phyloP scores from a whole-genome alignment of 2,113 vertebrate genomes.

The Stegastes partitus region DNA sequence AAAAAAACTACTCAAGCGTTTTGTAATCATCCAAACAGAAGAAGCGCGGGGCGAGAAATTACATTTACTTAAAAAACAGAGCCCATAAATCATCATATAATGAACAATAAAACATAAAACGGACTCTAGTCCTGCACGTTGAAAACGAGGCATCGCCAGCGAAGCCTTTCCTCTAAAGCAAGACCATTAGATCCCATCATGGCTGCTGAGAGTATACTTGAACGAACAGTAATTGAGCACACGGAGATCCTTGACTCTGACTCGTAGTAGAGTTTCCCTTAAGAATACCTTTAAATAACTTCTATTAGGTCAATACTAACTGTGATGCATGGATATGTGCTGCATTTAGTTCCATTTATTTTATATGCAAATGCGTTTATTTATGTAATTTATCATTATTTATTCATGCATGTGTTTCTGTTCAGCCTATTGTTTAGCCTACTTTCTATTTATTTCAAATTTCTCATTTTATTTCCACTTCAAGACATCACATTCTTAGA shows the following conservation, averaged over 20 bases:
- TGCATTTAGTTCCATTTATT: slow-evolving; percentile 1
- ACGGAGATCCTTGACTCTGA: not conserved
- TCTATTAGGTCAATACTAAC: not conserved
- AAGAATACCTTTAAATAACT: not conserved
- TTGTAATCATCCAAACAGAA: not conserved
- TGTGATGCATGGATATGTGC: not conserved
- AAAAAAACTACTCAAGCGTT: not conserved
- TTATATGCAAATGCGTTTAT: slow-evolving; percentile 26
- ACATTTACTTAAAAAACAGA: not conserved
- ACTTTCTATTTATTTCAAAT: slow-evolving; percentile 22
- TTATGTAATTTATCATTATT: slow-evolving; percentile 20
- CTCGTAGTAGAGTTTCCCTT: not conserved
- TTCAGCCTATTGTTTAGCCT: slow-evolving; percentile 1
- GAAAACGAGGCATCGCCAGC: no score
- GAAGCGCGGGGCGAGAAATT: not conserved
- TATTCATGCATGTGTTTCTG: slow-evolving; percentile 39
- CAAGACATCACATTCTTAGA: not conserved
- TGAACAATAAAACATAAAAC: not conserved
- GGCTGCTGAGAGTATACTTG: not conserved
- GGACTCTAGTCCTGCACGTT: no score
- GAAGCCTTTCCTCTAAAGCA: not conserved
- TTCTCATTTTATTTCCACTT: slow-evolving; percentile 13
- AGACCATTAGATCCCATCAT: not conserved
- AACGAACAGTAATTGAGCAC: not conserved
- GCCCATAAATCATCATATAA: not conserved